phyloP scores from a whole-genome alignment of 2,113 vertebrate genomes.

The Amphilophus citrinellus region DNA sequence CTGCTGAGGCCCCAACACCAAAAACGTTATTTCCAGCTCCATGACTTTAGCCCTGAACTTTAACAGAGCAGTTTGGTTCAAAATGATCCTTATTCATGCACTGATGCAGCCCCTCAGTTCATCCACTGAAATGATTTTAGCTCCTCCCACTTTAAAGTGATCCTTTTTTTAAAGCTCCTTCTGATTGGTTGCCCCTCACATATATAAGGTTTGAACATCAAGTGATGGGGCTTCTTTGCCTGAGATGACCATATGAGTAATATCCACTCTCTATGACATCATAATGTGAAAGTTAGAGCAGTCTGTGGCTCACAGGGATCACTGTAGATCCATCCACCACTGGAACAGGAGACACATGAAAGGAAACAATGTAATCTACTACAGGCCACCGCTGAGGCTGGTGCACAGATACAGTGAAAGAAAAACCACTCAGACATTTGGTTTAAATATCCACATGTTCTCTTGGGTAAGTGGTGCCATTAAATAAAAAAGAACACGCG shows the following conservation, averaged over 20 bases:
- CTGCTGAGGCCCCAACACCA: too few species aligned
- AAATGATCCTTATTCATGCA: background rate
- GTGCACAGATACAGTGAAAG: background rate
- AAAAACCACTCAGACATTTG: background rate
- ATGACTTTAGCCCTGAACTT: background rate
- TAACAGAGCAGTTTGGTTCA: background rate
- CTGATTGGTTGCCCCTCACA: background rate
- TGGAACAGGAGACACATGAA: background rate
- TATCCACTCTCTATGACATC: background rate
- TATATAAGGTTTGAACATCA: background rate
- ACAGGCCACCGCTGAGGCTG: background rate
- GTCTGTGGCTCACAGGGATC: background rate
- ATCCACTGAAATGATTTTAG: fast-evolving
- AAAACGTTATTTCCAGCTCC: too few species aligned
- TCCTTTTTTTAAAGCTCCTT: background rate
- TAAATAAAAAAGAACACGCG: background rate
- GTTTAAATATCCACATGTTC: background rate
- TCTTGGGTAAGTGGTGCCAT: background rate
- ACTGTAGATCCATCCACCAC: background rate
- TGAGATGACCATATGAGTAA: background rate
- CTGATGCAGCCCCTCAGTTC: background rate
- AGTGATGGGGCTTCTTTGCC: background rate
- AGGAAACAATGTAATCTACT: background rate
- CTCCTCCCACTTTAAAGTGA: background rate
- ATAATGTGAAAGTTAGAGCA: background rate